Evolutionary conservation across 2,113 vertebrate genomes (phyloP).

Genomic region (Apus apus): DNA sequence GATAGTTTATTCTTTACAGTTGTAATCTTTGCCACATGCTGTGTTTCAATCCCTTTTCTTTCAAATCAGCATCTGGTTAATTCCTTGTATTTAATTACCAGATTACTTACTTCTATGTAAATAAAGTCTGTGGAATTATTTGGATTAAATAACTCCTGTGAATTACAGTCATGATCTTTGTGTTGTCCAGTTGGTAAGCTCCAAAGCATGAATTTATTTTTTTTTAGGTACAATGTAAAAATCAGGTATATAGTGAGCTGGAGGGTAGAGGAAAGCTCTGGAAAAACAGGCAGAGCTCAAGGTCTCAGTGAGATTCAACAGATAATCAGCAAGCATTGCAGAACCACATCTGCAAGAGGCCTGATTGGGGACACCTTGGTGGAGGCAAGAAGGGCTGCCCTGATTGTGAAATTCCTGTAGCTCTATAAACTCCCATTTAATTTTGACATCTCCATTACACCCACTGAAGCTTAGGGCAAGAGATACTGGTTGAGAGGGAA

Average conservation of each 20-base stretch:
- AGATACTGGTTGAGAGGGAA: neutral
- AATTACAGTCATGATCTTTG: neutral
- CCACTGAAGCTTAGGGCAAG: neutral
- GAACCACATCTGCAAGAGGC: neutral
- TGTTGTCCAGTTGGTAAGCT: neutral
- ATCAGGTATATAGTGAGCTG: neutral
- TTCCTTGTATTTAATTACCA: neutral
- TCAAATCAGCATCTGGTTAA: neutral
- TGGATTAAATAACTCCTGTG: neutral
- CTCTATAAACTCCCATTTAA: neutral
- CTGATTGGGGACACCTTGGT: neutral
- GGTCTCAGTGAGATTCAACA: neutral
- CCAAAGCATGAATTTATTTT: neutral
- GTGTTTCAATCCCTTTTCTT: neutral
- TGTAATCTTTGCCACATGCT: neutral
- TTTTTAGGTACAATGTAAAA: neutral
- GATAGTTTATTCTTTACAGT: neutral
- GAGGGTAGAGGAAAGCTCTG: neutral
- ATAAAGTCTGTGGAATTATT: neutral
- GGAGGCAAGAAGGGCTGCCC: neutral
- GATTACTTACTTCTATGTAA: neutral
- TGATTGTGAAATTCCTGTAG: neutral
- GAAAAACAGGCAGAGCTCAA: neutral
- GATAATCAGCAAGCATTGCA: neutral
- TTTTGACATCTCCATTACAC: neutral